These are phyloP conservation scores for Drosophila tripunctata DNA, from an alignment of 2,888 invertebrate species.

Conservation along the genomic window DNA sequence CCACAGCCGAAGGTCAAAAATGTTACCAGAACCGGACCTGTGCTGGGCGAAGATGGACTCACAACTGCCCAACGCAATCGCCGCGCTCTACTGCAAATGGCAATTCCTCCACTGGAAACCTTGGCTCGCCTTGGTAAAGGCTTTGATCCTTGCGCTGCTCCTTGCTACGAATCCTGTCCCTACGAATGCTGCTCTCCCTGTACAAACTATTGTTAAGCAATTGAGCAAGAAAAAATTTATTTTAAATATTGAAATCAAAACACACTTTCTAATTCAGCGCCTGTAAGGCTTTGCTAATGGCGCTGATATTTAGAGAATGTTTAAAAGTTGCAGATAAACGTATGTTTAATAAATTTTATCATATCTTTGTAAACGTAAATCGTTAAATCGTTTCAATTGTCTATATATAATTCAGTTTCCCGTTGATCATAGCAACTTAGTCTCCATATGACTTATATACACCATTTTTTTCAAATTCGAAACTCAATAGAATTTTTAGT, in stretches of 20 bases:
- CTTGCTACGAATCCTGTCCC: not conserved
- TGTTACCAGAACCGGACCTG: not conserved
- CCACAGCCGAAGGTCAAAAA: conserved; percentile 1
- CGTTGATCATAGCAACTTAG: conserved; percentile 15
- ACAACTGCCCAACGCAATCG: conserved; percentile 44
- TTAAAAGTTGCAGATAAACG: not conserved
- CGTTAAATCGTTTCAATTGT: not conserved
- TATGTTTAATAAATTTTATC: conserved; percentile 16
- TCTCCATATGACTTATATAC: not conserved
- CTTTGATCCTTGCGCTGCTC: conserved; percentile 26
- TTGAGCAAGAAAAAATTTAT: not conserved
- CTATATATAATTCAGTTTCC: not conserved
- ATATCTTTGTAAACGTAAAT: not conserved
- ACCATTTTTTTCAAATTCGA: not conserved
- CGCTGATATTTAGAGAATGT: conserved; percentile 2
- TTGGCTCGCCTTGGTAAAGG: conserved; percentile 58
- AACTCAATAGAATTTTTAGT: not conserved
- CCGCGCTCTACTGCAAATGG: conserved; percentile 36
- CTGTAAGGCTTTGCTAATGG: not conserved
- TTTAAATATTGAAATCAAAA: not conserved
- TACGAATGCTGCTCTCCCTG: conserved; percentile 8
- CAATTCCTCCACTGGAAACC: conserved; percentile 52
- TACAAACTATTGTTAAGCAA: conserved; percentile 14
- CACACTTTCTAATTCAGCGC: not conserved
- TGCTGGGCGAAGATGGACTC: conserved; percentile 43